phyloP scores from a whole-genome alignment of 92 coral and sea anemone species.

The Virgularia gustaviana region DNA sequence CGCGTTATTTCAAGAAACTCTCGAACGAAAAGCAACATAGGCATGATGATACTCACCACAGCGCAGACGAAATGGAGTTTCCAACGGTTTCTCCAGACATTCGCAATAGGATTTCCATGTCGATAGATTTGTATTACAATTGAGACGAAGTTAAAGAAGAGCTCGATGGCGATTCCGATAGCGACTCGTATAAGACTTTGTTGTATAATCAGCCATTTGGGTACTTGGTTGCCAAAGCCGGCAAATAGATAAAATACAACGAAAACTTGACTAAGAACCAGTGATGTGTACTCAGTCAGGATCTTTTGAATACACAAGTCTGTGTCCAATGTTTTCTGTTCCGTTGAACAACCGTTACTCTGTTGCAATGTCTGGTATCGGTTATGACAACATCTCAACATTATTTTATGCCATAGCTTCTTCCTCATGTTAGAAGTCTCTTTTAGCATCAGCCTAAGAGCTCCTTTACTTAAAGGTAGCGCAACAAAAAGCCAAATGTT shows the following conservation, averaged over 20 bases:
- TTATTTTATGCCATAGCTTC: constrained; percentile 34
- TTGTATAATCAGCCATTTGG: background rate
- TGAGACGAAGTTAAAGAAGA: constrained; percentile 56
- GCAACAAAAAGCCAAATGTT: constrained; percentile 49
- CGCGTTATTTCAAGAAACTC: too few relatives aligned
- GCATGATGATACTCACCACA: too few relatives aligned
- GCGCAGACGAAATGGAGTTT: constrained; percentile 36
- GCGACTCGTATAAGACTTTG: constrained; percentile 44
- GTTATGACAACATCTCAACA: constrained; percentile 17
- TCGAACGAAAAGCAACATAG: too few relatives aligned
- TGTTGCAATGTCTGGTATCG: too few relatives aligned
- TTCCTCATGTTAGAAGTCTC: constrained; percentile 63
- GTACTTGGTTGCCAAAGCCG: constrained; percentile 29
- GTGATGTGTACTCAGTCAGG: constrained; percentile 52
- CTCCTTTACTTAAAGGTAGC: constrained; percentile 58
- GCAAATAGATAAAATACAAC: background rate
- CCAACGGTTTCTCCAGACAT: constrained; percentile 62
- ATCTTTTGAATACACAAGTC: constrained; percentile 66
- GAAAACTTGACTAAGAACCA: background rate
- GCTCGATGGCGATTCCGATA: constrained; percentile 60
- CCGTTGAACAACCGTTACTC: constrained; percentile 41
- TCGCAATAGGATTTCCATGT: constrained; percentile 39
- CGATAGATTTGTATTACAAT: constrained; percentile 48
- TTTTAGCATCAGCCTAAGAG: constrained; percentile 54
- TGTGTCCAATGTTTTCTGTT: constrained; percentile 68